These are phyloP conservation scores for Fabriciana adippe DNA, from an alignment of 2,888 invertebrate species.

Conservation along the genomic window DNA sequence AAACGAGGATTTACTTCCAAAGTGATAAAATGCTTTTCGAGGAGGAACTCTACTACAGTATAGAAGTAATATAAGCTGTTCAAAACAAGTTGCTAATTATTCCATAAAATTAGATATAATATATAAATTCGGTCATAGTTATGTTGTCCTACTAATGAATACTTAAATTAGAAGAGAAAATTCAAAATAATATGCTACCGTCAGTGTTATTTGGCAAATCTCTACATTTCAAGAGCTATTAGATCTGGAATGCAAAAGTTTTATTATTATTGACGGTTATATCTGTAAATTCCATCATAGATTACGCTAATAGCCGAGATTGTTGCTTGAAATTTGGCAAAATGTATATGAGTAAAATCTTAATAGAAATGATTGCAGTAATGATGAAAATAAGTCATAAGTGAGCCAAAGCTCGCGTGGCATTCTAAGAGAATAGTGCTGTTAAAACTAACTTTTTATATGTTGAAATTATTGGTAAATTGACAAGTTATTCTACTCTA, in stretches of 20 bases:
- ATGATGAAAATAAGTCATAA: neutral
- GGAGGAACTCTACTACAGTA: too few relatives aligned
- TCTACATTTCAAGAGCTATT: conserved; percentile 13
- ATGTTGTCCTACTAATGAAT: too few relatives aligned
- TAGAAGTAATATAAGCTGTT: too few relatives aligned
- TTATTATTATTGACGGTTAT: conserved; percentile 3
- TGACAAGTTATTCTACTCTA: conserved; percentile 2
- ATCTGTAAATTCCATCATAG: conserved; percentile 20
- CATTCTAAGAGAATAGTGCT: conserved; percentile 2
- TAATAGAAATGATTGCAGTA: conserved; percentile 13
- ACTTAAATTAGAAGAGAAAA: neutral
- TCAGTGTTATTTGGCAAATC: conserved; percentile 2
- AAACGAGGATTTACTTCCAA: too few relatives aligned
- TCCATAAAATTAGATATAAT: too few relatives aligned
- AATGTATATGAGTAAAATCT: conserved; percentile 20
- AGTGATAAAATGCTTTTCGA: too few relatives aligned
- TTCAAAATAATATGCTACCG: conserved; percentile 4
- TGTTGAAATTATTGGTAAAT: neutral
- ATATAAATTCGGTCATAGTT: too few relatives aligned
- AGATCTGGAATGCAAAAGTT: conserved; percentile 10
- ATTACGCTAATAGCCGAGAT: conserved; percentile 27
- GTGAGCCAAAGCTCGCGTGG: conserved; percentile 2
- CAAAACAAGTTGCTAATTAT: too few relatives aligned
- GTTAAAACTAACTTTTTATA: neutral
- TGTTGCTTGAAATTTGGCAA: conserved; percentile 29